Evolutionary conservation across 2,888 invertebrate genomes (phyloP).

Genomic region (Sicus ferrugineus): DNA sequence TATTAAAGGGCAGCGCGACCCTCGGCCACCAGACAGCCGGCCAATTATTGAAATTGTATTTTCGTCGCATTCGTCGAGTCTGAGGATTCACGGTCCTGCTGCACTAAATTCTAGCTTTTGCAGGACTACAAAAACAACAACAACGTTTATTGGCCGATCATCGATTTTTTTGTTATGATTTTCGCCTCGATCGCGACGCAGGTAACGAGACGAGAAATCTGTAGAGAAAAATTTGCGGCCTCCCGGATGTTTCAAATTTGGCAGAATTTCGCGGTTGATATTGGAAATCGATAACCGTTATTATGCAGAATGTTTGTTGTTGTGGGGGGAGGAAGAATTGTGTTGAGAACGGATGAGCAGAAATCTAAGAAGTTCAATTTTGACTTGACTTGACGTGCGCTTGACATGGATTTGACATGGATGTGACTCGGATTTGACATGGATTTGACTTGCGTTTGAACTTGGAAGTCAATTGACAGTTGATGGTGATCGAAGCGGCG

Average conservation of each 20-base stretch:
- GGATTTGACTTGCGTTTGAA: no score
- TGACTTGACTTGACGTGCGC: not conserved
- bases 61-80: constrained; percentile 36
- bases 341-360: no score
- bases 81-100: no score
- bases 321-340: no score
- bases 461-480: no score
- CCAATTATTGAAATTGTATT: constrained; percentile 63
- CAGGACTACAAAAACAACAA: not conserved
- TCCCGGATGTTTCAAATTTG: constrained; percentile 25
- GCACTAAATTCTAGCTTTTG: not conserved
- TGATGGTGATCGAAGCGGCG: no score
- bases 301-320: no score
- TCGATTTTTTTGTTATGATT: constrained; percentile 24
- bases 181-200: not conserved
- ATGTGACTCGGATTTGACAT: not conserved
- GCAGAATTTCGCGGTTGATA: not conserved
- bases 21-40: constrained; percentile 52
- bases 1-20: constrained; percentile 32
- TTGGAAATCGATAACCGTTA: not conserved
- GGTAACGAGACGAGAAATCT: not conserved
- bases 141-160: constrained; percentile 18
- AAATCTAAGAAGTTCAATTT: not conserved
- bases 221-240: not conserved
- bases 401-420: no score